Evolutionary conservation across 1,140 invertebrate species (phyloP), one percentile per base, ranked within the genome.

Genomic region (Stratiolaelaps scimitus): DNA sequence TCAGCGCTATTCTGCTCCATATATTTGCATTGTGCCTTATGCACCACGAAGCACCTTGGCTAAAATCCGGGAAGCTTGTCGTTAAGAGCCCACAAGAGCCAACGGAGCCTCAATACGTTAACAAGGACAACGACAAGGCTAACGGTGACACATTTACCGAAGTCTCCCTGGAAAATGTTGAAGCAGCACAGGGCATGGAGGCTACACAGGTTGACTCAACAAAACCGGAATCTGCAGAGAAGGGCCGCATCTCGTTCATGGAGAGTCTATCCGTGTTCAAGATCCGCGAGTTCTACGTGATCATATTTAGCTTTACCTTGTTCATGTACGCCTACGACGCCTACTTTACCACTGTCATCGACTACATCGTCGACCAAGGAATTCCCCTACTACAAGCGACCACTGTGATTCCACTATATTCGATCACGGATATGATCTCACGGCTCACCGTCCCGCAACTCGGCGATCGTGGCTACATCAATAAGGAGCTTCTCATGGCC

Each of bases 21-120:
- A 60, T 60, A 15, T 60, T 60, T 23, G 53, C 34, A 15, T 34
- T 60, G 23, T 60, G 53, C 26, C 20, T 60, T 15, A 60, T 34
- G 26, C 53, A 60, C 23, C 13, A 34, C 17, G 53, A 60, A 60
- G 53, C 53, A 60, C 53, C 53, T 17, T 60, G 53, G 53, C 23
- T 60, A 13, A 15, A 60, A 40, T 10, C 34, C 34, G 34, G 4
- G 4, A 40, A 40, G 10, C 34, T 4, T 10, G 34, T 10, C 34
- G 10, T 10, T 6, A 40, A 40, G 34, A 40, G 34, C 34, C n/a
- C n/a, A n/a, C 34, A 40, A 40, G 34, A 6, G 10, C 34, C 34
- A 40, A 10, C 34, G 10, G 34, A 40, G 34, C n/a, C n/a, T n/a
- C 34, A 40, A 40, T 6, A 10, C 34, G 5, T 10, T 4, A 40